phyloP scores from a whole-genome alignment of 2,113 vertebrate species.

The Corythaixoides concolor region DNA sequence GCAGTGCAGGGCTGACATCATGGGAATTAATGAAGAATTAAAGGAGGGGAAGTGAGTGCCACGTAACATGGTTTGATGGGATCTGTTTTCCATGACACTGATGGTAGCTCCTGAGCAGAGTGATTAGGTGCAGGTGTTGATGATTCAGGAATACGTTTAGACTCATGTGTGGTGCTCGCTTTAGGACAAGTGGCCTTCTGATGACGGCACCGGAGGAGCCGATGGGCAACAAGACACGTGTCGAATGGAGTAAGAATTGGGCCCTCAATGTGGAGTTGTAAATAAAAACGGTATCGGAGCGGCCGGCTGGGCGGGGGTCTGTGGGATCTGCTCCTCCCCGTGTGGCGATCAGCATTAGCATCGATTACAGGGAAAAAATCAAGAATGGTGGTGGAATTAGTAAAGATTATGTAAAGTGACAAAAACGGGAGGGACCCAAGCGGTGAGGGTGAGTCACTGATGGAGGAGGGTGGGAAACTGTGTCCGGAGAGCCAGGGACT shows the following conservation, averaged over 20 bases:
- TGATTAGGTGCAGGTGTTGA: not conserved
- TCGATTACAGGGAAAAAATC: not conserved
- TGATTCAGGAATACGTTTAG: not conserved
- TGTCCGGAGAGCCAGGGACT: not conserved
- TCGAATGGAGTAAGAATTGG: not conserved
- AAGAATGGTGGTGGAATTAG: not conserved
- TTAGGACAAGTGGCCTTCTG: not conserved
- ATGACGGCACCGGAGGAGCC: not conserved
- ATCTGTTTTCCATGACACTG: not conserved
- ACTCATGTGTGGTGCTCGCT: not conserved
- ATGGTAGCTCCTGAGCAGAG: not conserved
- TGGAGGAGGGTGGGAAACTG: not conserved
- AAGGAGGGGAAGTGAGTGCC: not conserved
- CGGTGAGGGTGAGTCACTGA: not conserved
- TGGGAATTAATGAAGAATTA: not conserved
- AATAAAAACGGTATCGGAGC: not conserved
- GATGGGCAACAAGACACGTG: rapidly evolving
- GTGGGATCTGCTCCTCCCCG: not conserved
- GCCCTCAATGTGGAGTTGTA: not conserved
- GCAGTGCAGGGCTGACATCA: not conserved
- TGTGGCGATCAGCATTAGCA: not conserved
- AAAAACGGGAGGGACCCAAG: not conserved
- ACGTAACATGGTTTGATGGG: not conserved
- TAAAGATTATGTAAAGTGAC: not conserved
- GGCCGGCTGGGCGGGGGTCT: not conserved